Conservation (phyloP, 2,888 invertebrate species). For the Euplexia lucipara region DNA sequence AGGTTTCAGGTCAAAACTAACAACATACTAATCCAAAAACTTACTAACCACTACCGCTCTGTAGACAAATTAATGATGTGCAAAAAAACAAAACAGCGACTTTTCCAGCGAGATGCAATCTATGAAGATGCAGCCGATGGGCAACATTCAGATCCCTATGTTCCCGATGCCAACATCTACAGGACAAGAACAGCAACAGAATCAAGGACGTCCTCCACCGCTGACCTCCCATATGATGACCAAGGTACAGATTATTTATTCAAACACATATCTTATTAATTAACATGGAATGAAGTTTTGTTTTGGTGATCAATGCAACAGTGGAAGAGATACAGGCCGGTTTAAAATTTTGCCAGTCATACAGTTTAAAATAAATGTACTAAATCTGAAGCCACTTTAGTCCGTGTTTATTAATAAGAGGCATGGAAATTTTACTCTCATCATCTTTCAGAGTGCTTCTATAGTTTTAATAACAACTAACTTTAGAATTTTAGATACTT, state of each 20-base stretch:
- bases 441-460: constrained; percentile 8
- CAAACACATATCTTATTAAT: background rate
- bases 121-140: constrained; percentile 89
- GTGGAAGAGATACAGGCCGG: no score
- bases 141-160: constrained; percentile 92
- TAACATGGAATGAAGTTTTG: no score
- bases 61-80: constrained; percentile 46
- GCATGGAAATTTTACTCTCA: background rate
- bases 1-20: constrained; percentile 21
- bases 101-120: constrained; percentile 92
- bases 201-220: constrained; percentile 88
- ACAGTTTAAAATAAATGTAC: no score
- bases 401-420: no score
- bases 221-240: constrained; percentile 91
- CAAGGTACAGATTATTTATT: constrained; percentile 87
- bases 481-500: background rate
- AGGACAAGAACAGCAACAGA: constrained; percentile 81
- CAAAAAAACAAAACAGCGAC: constrained; percentile 55
- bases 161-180: constrained; percentile 92
- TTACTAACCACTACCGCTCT: constrained; percentile 43
- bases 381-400: no score
- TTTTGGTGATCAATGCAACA: no score
- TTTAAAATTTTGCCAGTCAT: no score
- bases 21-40: constrained; percentile 29
- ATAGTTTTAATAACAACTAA: background rate